These are phyloP conservation scores for Orthosia cruda DNA, from an alignment of 2,888 invertebrate species.

Conservation along the genomic window DNA sequence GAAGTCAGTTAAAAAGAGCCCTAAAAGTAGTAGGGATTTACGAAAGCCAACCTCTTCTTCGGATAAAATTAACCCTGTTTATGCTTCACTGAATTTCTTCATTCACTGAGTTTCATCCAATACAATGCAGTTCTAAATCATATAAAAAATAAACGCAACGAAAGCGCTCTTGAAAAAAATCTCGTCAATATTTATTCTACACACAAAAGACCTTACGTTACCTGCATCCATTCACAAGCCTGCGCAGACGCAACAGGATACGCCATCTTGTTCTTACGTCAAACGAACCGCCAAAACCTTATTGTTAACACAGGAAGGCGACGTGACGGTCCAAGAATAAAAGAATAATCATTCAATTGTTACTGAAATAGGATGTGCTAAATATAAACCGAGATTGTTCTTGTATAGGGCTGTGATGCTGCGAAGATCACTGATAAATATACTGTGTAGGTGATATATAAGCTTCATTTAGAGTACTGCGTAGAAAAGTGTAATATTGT, in stretches of 20 bases:
- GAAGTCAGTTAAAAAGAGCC: too few species aligned
- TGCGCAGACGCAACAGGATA: conserved; percentile 50
- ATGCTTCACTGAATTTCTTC: not conserved
- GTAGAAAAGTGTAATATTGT: not conserved
- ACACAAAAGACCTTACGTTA: conserved; percentile 16
- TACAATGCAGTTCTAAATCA: not conserved
- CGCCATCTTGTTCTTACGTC: conserved; percentile 55
- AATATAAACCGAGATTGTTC: conserved; percentile 65
- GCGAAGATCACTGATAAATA: not conserved
- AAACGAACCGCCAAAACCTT: conserved; percentile 37
- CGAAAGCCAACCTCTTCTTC: not conserved
- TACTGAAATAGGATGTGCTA: conserved; percentile 73
- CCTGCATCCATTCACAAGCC: conserved; percentile 24
- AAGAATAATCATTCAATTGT: conserved; percentile 74
- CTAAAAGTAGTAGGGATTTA: not conserved
- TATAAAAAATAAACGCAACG: not conserved
- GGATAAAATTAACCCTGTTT: not conserved
- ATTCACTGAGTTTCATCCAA: not conserved
- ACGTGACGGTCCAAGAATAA: conserved; percentile 64
- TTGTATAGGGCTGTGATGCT: conserved; percentile 57
- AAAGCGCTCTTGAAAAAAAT: not conserved
- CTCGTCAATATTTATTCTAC: not conserved
- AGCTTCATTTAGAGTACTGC: not conserved
- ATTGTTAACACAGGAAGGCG: conserved; percentile 58
- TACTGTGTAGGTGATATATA: conserved; percentile 8